Conservation (phyloP, 2,113 vertebrate genomes). For the Rhegmatorhina hoffmannsi region DNA sequence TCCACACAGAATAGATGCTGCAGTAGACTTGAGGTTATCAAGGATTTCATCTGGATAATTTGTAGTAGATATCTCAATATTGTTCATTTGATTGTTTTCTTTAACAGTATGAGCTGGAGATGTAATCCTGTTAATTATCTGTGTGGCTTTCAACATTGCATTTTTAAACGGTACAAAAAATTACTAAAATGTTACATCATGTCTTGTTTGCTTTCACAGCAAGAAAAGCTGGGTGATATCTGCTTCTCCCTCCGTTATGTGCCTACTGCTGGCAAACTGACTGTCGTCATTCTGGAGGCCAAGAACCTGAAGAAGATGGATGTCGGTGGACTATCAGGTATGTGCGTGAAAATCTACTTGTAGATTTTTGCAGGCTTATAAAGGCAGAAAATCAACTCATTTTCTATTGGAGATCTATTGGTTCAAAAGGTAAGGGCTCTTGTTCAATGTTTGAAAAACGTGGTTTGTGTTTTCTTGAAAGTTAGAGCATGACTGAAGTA, state of each 20-base stretch:
- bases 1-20: neutral
- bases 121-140: neutral
- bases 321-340: slow-evolving; percentile 96
- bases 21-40: neutral
- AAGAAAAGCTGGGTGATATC: slow-evolving; percentile 98
- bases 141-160: neutral
- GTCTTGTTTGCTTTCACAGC: slow-evolving; percentile 79
- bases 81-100: neutral
- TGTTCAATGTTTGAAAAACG: slow-evolving; percentile 8
- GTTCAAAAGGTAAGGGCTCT: neutral
- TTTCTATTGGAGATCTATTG: neutral
- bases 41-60: neutral
- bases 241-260: slow-evolving; percentile 98
- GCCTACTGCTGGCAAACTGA: slow-evolving; percentile 96
- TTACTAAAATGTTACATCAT: neutral
- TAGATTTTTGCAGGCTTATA: neutral
- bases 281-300: slow-evolving; percentile 95
- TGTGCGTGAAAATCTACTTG: slow-evolving; percentile 25
- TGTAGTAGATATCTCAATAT: neutral
- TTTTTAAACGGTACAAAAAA: neutral
- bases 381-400: neutral
- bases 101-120: neutral
- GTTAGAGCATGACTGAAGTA: neutral
- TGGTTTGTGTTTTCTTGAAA: slow-evolving; percentile 9
- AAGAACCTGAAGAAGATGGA: slow-evolving; percentile 99